phyloP scores from a whole-genome alignment of 2,797 vertebrate species.

The Hippoglossus hippoglossus region DNA sequence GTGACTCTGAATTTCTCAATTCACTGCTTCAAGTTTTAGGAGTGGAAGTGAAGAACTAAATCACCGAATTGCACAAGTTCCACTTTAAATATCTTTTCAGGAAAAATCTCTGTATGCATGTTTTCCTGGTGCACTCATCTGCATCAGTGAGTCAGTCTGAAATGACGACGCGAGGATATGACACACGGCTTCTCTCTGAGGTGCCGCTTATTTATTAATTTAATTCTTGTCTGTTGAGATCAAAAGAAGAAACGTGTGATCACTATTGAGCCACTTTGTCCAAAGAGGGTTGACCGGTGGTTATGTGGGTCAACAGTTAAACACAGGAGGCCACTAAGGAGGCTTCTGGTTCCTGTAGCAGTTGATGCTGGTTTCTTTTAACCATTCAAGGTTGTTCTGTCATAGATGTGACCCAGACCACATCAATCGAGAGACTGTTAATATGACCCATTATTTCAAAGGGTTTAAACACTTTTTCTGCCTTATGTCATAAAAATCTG shows the following conservation, averaged over 20 bases:
- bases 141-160: too few relatives aligned
- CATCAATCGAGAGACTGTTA: too few relatives aligned
- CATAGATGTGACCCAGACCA: too few relatives aligned
- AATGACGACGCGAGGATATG: background rate
- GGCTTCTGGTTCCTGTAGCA: conserved; percentile 8
- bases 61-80: background rate
- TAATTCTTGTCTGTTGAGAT: too few relatives aligned
- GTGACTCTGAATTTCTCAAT: background rate
- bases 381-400: background rate
- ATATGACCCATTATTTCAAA: too few relatives aligned
- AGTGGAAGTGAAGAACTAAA: background rate
- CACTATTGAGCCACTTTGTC: background rate
- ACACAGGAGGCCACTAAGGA: background rate
- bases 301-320: background rate
- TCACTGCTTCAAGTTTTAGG: background rate
- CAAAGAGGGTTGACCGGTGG: background rate
- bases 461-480: too few relatives aligned
- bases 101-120: background rate
- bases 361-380: background rate
- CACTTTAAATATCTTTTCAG: background rate
- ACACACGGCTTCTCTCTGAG: too few relatives aligned
- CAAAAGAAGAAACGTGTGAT: background rate
- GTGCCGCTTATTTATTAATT: too few relatives aligned
- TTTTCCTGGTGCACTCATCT: too few relatives aligned
- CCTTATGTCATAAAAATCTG: too few relatives aligned